These are phyloP conservation scores for Taphrorychus bicolor DNA, from an alignment of 2,888 invertebrate species.

Conservation along the genomic window DNA sequence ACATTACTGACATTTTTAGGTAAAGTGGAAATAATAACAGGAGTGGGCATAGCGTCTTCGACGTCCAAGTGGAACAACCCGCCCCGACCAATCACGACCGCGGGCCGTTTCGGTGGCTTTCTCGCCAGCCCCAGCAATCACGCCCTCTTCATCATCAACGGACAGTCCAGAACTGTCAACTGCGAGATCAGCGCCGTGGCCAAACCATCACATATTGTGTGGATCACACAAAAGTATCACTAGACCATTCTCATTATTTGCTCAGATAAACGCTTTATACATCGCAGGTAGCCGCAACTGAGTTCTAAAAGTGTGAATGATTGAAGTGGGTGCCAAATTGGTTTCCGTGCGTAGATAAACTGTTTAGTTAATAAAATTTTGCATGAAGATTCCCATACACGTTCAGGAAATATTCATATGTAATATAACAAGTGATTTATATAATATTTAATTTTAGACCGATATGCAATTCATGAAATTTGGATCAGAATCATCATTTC, in stretches of 20 bases:
- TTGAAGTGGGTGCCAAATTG: no score
- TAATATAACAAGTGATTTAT: no score
- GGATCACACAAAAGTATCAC: constrained; percentile 69
- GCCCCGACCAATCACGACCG: constrained; percentile 71
- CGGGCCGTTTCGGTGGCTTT: constrained; percentile 61
- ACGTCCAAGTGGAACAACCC: constrained; percentile 70
- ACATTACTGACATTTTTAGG: constrained; percentile 61
- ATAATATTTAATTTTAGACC: no score
- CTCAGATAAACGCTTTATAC: no score
- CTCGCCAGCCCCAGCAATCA: constrained; percentile 76
- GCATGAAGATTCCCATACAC: no score
- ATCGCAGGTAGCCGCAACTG: no score
- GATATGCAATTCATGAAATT: no score
- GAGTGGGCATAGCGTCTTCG: constrained; percentile 68
- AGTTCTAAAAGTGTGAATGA: no score
- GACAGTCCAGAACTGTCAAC: constrained; percentile 73
- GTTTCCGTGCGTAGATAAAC: no score
- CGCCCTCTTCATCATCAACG: constrained; percentile 75
- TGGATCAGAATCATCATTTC: no score
- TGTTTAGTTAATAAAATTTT: no score
- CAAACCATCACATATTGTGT: constrained; percentile 70
- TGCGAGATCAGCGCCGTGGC: constrained; percentile 76
- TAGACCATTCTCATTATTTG: constrained; percentile 52
- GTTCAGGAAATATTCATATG: no score
- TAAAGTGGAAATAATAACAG: constrained; percentile 79